Base-by-base conservation (phyloP, 2,888 invertebrate genomes). In the Erynnis tages region DNA sequence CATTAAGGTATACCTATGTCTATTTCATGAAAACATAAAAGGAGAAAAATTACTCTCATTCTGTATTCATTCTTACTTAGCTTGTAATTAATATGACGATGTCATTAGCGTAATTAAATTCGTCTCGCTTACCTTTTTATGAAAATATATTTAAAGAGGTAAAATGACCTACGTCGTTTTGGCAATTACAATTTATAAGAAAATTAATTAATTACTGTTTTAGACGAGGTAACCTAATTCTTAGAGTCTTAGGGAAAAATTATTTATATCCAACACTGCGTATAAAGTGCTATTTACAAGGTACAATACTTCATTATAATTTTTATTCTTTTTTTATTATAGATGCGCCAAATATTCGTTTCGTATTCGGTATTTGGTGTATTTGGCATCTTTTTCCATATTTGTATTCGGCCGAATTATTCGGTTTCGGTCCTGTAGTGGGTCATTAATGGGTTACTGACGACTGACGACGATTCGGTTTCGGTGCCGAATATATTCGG, bases 81-180 rank as follows among this genome's bases (percentile, higher is more conserved):
- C 52, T 44, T 52, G 52, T 52, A 52, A 52, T 52, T 52, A 44
- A 52, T 52, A 52, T 52, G 50, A 52, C 44, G 50, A 52, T 52
- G 52, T 52, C 44, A 44, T 52, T 44, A 52, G 37, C 27, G 43
- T 52, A 52, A 50, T 50, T 50, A 52, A 52, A 43, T 52, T 52
- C 29, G 21, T 52, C 50, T 44, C 16, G 35, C 29, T 35, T 44
- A 17, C 37, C 37, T 43, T 50, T 50, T 47, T 38, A 23, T 50
- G 32, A 32, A 37, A 52, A 34, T 35, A 27, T 46, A 29, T 35
- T 50, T 44, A 52, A 52, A 52, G 50, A 44, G 44, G 44, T 52
- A 44, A 37, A 34, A 23, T 34, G 34, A 45, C 45, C 45, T 32
- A 21, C 45, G 45, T 23, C 16, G 45, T 45, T 45, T 45, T n/a